These are phyloP conservation scores for Cylindroiulus punctatus DNA, from an alignment of 2,888 invertebrate genomes.

Conservation along the genomic window DNA sequence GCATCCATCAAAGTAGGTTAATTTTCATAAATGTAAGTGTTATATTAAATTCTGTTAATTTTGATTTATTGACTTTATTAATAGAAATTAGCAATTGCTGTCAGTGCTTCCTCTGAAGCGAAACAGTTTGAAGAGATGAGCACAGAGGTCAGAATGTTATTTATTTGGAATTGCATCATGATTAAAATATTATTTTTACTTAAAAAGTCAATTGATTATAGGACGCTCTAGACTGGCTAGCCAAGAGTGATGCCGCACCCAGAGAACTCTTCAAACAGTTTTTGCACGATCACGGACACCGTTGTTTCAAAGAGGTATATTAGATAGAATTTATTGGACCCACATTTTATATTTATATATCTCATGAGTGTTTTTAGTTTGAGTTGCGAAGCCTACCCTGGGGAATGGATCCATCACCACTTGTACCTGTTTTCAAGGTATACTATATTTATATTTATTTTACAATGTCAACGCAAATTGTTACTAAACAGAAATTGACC, in stretches of 20 bases:
- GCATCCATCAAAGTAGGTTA: neutral
- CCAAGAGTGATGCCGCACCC: neutral
- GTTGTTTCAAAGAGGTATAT: constrained; percentile 35
- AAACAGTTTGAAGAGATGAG: neutral
- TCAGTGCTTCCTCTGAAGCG: neutral
- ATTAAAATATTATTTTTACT: too few species aligned
- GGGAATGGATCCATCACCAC: constrained; percentile 16
- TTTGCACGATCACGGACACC: constrained; percentile 1
- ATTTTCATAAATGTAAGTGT: neutral
- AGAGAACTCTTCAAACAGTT: neutral
- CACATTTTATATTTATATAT: neutral
- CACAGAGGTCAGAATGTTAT: neutral
- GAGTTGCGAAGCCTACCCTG: constrained; percentile 22
- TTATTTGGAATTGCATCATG: neutral
- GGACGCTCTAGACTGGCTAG: neutral
- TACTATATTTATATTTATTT: neutral
- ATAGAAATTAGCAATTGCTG: neutral
- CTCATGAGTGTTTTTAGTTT: neutral
- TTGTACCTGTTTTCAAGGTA: constrained; percentile 31
- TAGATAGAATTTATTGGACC: neutral
- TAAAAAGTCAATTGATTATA: neutral
- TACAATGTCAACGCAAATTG: too few species aligned
- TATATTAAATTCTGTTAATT: too few species aligned
- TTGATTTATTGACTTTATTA: neutral
- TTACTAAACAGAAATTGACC: neutral